phyloP scores from a whole-genome alignment of 2,888 invertebrate genomes.

The Rambutsinella grinnellia region DNA sequence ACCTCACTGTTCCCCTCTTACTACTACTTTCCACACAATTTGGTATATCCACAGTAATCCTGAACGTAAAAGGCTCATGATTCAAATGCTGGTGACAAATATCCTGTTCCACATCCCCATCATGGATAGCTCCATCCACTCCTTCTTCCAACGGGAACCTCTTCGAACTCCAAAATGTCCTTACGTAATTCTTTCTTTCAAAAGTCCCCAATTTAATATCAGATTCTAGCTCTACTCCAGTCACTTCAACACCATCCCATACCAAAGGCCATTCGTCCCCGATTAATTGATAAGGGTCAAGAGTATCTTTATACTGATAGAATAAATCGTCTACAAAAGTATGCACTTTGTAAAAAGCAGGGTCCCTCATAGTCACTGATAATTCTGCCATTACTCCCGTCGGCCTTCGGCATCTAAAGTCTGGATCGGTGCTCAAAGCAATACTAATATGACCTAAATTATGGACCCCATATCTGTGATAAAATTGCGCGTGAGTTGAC shows the following conservation, averaged over 20 bases:
- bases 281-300: slow-evolving; percentile 75
- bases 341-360: slow-evolving; percentile 89
- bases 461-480: slow-evolving; percentile 30
- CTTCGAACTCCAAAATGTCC: slow-evolving; percentile 30
- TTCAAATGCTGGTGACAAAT: slow-evolving; percentile 47
- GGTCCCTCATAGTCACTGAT: slow-evolving; percentile 86
- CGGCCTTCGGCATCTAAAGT: neutral
- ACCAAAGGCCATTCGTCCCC: slow-evolving; percentile 46
- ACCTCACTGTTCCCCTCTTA: slow-evolving; percentile 37
- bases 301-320: slow-evolving; percentile 79
- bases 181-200: slow-evolving; percentile 28
- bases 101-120: slow-evolving; percentile 19
- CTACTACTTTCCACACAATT: slow-evolving; percentile 24
- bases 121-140: slow-evolving; percentile 34
- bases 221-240: slow-evolving; percentile 9
- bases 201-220: neutral
- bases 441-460: slow-evolving; percentile 38
- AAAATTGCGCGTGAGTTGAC: slow-evolving; percentile 39
- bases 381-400: slow-evolving; percentile 79
- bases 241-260: slow-evolving; percentile 43
- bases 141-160: slow-evolving; percentile 33
- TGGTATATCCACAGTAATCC: slow-evolving; percentile 29
- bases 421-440: slow-evolving; percentile 31
- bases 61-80: slow-evolving; percentile 48
- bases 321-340: slow-evolving; percentile 83